Evolutionary conservation across 2,113 vertebrate genomes (phyloP), one percentile per base, ranked within the genome.

Genomic region (cattle (Bos taurus)): DNA sequence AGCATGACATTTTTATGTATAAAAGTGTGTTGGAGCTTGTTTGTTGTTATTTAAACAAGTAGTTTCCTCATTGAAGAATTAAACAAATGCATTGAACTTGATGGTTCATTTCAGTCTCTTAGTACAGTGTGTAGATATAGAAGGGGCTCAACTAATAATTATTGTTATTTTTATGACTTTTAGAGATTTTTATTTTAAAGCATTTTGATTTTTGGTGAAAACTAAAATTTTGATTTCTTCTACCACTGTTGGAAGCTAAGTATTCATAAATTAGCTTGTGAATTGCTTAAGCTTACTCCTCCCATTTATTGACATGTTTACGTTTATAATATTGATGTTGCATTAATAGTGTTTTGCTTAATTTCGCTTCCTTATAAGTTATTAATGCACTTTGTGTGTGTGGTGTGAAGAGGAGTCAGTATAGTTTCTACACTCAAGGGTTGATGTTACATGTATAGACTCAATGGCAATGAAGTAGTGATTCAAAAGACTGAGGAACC

Each of bases 321-420:
- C 36, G 33, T 96, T 98, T 95, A n/a, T 93, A 97, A 88, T 97
- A 95, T 94, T 98, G 91, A 95, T 97, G 93, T 90, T 97, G n/a
- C 54, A 84, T 96, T 95, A 95, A 92, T 97, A 94, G 67, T 95
- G 62, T 92, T 98, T 97, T 92, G 87, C 81, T 88, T 96, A 96
- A 95, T 96, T 98, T 97, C 59, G 85, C 43, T 92, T 94, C 33
- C 28, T 93, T 94, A 92, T 94, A 87, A 95, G 77, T 95, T 92
- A 59, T 88, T 97, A 97, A 94, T 94, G 48, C 90, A 74, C 46
- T 50, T 6, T 25, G 25, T 80, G 77, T 80, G 26, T 80, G 14
- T 48, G 7, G 0, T 46, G 36, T 60, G 40, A 67, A 59, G 43
- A 80, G 33, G 46, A 97, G 36, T 86, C 1, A 60, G 28, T 23